phyloP scores from a whole-genome alignment of 2,113 vertebrate genomes.

The Theristicus caerulescens region DNA sequence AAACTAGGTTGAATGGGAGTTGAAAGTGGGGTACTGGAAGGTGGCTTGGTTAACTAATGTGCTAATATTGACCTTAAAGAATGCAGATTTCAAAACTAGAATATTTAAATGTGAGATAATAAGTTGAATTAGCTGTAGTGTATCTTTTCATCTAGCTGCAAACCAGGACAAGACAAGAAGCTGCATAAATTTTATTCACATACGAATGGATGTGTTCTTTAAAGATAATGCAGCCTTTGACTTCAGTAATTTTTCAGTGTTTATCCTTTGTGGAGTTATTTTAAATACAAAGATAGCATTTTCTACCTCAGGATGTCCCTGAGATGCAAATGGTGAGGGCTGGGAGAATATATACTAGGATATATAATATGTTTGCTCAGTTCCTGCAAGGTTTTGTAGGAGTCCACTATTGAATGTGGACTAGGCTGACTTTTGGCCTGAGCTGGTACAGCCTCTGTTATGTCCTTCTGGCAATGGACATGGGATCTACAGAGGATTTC shows the following conservation, averaged over 20 bases:
- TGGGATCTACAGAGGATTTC: background rate
- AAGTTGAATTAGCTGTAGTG: background rate
- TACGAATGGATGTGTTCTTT: background rate
- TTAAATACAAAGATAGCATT: background rate
- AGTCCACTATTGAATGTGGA: fast-evolving
- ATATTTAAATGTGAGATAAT: background rate
- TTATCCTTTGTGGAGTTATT: background rate
- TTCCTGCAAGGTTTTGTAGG: background rate
- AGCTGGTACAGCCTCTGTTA: background rate
- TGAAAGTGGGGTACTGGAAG: background rate
- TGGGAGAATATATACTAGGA: background rate
- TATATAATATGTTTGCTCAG: background rate
- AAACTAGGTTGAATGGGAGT: background rate
- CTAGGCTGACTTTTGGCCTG: background rate
- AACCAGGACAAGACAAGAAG: background rate
- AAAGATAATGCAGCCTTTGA: background rate
- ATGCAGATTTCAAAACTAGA: background rate
- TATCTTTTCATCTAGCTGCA: background rate
- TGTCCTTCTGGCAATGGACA: fast-evolving
- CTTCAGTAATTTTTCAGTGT: background rate
- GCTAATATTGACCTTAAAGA: background rate
- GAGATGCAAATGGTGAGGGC: background rate
- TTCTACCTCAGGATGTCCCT: background rate
- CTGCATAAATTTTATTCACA: background rate
- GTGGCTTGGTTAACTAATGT: background rate